Percentiles rank a stretch among this genome's conserved stretches.
Evolutionary conservation across 2,888 invertebrate genomes (phyloP).

Genomic region (Drosophila planitibia): DNA sequence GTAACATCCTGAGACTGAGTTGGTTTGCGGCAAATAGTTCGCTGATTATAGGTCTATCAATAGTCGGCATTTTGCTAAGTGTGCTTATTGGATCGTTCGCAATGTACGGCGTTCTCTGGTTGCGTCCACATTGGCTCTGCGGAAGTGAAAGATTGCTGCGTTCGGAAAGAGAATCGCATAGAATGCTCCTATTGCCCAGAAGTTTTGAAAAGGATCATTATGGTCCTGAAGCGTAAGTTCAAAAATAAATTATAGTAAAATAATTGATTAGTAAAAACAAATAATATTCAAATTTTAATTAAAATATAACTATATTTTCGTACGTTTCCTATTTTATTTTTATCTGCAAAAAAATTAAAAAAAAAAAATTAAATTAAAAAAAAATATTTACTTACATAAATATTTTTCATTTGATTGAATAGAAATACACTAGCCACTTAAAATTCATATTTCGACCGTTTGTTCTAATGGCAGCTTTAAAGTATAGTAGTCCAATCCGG

Average conservation of each 20-base stretch:
- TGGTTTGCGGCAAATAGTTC: slow-evolving; percentile 63
- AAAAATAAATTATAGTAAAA: not conserved
- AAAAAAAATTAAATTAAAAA: not conserved
- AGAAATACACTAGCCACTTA: not conserved
- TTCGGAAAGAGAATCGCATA: slow-evolving; percentile 26
- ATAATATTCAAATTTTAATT: not conserved
- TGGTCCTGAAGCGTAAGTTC: slow-evolving; percentile 31
- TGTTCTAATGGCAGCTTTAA: not conserved
- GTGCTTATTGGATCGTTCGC: slow-evolving; percentile 56
- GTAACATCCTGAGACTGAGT: not conserved
- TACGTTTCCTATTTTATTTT: not conserved
- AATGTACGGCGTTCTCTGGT: slow-evolving; percentile 55
- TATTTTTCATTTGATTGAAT: not conserved
- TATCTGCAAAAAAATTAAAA: not conserved
- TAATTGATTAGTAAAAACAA: not conserved
- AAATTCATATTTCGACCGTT: no score
- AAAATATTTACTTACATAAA: not conserved
- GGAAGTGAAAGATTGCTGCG: slow-evolving; percentile 57
- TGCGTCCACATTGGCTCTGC: slow-evolving; percentile 62
- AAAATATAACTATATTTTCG: not conserved
- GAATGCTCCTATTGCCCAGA: slow-evolving; percentile 59
- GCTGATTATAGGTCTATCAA: slow-evolving; percentile 50
- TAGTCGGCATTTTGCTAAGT: slow-evolving; percentile 50
- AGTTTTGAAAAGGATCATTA: slow-evolving; percentile 14
- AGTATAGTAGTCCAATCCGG: not conserved